Evolutionary conservation across 2,797 vertebrate genomes (phyloP).

Genomic region (Crocidura indochinensis): DNA sequence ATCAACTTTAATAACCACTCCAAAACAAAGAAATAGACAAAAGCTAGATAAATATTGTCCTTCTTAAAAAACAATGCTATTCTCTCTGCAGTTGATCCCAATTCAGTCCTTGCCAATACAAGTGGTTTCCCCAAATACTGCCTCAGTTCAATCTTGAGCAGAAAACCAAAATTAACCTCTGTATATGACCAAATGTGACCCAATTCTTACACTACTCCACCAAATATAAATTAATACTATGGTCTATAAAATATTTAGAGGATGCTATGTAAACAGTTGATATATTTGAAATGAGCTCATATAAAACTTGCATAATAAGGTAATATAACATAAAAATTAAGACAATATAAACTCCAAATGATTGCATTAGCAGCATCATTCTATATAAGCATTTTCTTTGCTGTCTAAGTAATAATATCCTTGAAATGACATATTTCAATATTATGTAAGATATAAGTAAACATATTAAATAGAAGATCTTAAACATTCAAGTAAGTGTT

Average conservation of each 20-base stretch:
- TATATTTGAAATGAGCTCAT: slow-evolving; percentile 32
- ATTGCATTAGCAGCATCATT: slow-evolving; percentile 28
- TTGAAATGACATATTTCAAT: neutral
- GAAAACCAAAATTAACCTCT: neutral
- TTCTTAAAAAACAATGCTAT: neutral
- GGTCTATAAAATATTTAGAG: slow-evolving; percentile 39
- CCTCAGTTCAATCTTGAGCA: too few species aligned
- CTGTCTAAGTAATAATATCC: slow-evolving; percentile 29
- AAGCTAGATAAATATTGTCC: neutral
- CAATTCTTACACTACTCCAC: too few species aligned
- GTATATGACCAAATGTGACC: neutral
- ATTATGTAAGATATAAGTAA: too few species aligned
- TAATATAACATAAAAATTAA: slow-evolving; percentile 46
- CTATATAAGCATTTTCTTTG: slow-evolving; percentile 48
- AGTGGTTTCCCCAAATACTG: neutral
- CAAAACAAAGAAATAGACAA: too few species aligned
- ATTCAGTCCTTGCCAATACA: neutral
- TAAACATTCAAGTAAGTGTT: neutral
- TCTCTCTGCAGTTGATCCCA: too few species aligned
- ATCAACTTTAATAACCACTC: too few species aligned
- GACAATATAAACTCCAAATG: slow-evolving; percentile 14
- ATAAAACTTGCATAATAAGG: neutral
- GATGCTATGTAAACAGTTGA: slow-evolving; percentile 39
- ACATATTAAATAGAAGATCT: slow-evolving; percentile 20
- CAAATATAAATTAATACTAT: neutral